Evolutionary conservation across 2,113 vertebrate genomes (phyloP).

Genomic region (Talpa occidentalis): DNA sequence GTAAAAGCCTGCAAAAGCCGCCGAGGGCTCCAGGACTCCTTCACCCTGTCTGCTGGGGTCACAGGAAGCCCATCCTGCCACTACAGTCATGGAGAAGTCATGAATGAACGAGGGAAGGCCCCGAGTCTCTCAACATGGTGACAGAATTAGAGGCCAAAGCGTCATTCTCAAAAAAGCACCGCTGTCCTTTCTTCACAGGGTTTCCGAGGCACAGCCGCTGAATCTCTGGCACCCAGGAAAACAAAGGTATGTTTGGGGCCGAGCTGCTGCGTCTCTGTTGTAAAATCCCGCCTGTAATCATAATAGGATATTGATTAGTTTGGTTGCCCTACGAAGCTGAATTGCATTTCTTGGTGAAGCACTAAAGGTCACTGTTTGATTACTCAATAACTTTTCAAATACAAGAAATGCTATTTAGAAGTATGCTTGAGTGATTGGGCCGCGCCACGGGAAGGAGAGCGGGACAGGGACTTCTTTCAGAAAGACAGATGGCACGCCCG

Average conservation of each 20-base stretch:
- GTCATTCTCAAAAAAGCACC: neutral
- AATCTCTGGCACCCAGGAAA: conserved; percentile 37
- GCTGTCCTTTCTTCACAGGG: neutral
- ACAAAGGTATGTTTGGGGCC: conserved; percentile 44
- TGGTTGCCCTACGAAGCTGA: conserved; percentile 88
- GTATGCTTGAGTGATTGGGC: conserved; percentile 45
- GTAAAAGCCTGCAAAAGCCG: too few relatives aligned
- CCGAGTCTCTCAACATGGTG: neutral
- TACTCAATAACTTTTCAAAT: conserved; percentile 86
- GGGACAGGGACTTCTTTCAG: neutral
- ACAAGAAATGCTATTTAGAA: conserved; percentile 83
- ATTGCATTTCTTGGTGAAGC: conserved; percentile 91
- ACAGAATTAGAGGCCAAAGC: conserved; percentile 60
- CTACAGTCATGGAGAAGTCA: too few relatives aligned
- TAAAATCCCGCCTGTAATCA: conserved; percentile 67
- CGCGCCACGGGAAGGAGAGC: neutral
- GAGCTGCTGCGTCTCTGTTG: conserved; percentile 64
- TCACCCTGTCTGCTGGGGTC: too few relatives aligned
- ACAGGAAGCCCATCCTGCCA: too few relatives aligned
- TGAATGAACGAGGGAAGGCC: too few relatives aligned
- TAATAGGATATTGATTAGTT: conserved; percentile 99
- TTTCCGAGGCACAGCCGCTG: conserved; percentile 61
- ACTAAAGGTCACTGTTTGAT: conserved; percentile 93
- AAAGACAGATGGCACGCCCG: neutral
- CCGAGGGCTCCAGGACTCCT: too few relatives aligned